phyloP scores from a whole-genome alignment of 2,888 invertebrate genomes.

The Stratiomys singularior region DNA sequence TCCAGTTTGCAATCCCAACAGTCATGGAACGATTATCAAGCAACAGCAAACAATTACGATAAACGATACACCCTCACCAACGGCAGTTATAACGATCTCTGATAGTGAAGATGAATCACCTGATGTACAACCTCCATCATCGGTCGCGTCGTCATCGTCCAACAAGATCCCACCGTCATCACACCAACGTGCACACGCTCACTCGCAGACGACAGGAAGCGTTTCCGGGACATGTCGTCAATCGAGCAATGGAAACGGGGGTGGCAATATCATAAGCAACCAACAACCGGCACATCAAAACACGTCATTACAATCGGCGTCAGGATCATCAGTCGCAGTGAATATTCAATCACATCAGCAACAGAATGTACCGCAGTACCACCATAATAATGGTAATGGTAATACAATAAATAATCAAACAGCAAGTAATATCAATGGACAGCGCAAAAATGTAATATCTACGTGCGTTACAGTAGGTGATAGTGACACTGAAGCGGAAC shows the following conservation, averaged over 20 bases:
- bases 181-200: slow-evolving; percentile 61
- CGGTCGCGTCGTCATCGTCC: slow-evolving; percentile 46
- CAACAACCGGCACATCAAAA: slow-evolving; percentile 55
- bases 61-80: slow-evolving; percentile 93
- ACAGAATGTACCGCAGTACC: slow-evolving; percentile 51
- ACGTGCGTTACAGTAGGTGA: slow-evolving; percentile 79
- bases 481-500: slow-evolving; percentile 76
- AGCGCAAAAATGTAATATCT: slow-evolving; percentile 79
- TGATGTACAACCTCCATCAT: slow-evolving; percentile 57
- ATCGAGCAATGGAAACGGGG: slow-evolving; percentile 52
- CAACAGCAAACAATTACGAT: slow-evolving; percentile 91
- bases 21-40: slow-evolving; percentile 59
- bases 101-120: slow-evolving; percentile 91
- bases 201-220: slow-evolving; percentile 60
- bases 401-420: slow-evolving; percentile 48
- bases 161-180: slow-evolving; percentile 52
- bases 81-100: slow-evolving; percentile 94
- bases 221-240: slow-evolving; percentile 57
- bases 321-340: slow-evolving; percentile 4
- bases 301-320: slow-evolving; percentile 51
- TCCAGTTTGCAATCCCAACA: slow-evolving; percentile 50
- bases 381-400: slow-evolving; percentile 53
- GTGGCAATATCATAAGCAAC: slow-evolving; percentile 52
- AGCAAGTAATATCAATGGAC: slow-evolving; percentile 56
- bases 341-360: slow-evolving; percentile 37